Conservation (phyloP, 2,797 vertebrate species). For the Chelonia mydas region DNA sequence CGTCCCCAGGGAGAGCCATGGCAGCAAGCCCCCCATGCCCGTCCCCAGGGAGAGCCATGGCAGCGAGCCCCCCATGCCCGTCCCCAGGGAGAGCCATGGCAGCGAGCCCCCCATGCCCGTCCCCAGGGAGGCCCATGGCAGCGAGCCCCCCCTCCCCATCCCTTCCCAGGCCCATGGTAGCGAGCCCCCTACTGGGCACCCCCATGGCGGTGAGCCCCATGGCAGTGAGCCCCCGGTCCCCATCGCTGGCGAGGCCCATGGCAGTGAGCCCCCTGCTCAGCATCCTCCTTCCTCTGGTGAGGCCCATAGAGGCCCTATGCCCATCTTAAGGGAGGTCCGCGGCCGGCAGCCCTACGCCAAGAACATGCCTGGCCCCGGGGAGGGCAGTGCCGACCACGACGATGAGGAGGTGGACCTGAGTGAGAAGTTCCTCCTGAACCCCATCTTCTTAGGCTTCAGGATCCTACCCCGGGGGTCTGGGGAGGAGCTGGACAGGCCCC, state of each 20-base stretch:
- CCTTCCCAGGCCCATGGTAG: too few relatives aligned
- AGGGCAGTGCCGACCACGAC: conserved; percentile 83
- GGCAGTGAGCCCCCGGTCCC: too few relatives aligned
- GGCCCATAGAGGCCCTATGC: not conserved
- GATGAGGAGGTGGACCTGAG: conserved; percentile 87
- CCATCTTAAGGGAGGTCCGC: not conserved
- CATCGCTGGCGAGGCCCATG: too few relatives aligned
- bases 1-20: not conserved
- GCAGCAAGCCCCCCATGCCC: too few relatives aligned
- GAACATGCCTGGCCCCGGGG: conserved; percentile 27
- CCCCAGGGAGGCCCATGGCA: not conserved
- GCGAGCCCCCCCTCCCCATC: not conserved
- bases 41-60: too few relatives aligned
- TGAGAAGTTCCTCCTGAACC: conserved; percentile 84
- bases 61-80: not conserved
- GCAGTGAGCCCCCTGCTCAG: not conserved
- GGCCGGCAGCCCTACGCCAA: not conserved
- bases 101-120: not conserved
- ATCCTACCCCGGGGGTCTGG: conserved; percentile 39
- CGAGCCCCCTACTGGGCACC: too few relatives aligned
- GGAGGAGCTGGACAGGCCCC: conserved; percentile 10
- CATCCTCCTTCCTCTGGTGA: not conserved
- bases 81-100: too few relatives aligned
- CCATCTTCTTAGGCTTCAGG: conserved; percentile 62
- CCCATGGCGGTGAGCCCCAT: too few relatives aligned